Base-by-base conservation (phyloP, 2,888 invertebrate species). In the Ormyrus thymus region DNA sequence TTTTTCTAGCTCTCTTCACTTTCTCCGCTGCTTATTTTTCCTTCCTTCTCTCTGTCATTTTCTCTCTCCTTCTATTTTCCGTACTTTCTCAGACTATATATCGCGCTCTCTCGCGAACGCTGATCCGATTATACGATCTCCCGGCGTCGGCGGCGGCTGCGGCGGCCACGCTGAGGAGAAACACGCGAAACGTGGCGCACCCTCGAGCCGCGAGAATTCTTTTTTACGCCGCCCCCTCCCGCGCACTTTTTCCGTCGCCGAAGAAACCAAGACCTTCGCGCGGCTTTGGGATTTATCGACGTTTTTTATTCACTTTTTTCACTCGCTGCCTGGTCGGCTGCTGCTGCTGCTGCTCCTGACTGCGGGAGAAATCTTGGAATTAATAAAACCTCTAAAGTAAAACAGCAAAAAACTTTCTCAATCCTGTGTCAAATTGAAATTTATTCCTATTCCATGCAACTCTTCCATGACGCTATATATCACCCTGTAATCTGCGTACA, bases 91-190 rank as follows among this genome's bases (percentile, higher is more conserved):
- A 65, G 51, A 66, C 76, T 72, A 71, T 43, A 29, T 58, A 79
- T 68, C 6, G 7, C 81, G 59, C 70, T 48, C 58, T 72, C 59
- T 65, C 72, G 80, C 71, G 29, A 80, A 81, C 80, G 79, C 72
- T 83, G 81, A 84, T 84, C 84, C 83, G 84, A 84, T 84, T 84
- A 84, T 82, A 83, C 83, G 82, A 80, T 83, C 83, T 75, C 70
- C 61, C 83, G 81, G 75, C 79, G 76, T 69, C 78, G 79, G 78
- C 78, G 74, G 61, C 82, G 80, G 76, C 78, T 80, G 76, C 78
- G 74, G 75, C 77, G 81, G 81, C 79, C 76, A 76, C 76, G 78
- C 76, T 71, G 74, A 81, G 77, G 74, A 75, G 81, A 79, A 83
- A 83, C 78, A 82, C 76, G 80, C 78, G 78, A 73, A 79, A 76